Evolutionary conservation across 2,113 vertebrate genomes (phyloP).

Genomic region (Scolopax mira): DNA sequence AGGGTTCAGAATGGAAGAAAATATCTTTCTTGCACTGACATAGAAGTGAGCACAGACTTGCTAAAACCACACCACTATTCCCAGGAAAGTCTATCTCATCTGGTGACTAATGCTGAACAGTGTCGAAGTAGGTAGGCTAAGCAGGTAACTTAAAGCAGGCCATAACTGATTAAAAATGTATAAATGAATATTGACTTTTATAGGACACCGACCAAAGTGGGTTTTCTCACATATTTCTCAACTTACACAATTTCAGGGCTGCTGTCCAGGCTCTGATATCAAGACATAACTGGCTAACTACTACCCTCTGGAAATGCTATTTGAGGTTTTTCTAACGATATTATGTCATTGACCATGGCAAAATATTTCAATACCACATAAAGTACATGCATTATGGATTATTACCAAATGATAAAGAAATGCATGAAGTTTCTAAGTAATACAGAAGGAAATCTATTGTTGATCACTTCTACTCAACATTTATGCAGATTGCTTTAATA

Average conservation of each 20-base stretch:
- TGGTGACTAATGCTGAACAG: background rate
- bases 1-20: background rate
- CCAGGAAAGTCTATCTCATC: background rate
- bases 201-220: background rate
- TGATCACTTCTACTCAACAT: background rate
- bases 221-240: constrained; percentile 26
- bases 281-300: background rate
- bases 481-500: background rate
- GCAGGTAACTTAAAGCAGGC: background rate
- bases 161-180: background rate
- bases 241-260: constrained; percentile 15
- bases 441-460: constrained; percentile 5
- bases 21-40: rapidly evolving
- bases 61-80: background rate
- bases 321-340: constrained; percentile 30
- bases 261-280: constrained; percentile 35
- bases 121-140: background rate
- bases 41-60: rapidly evolving
- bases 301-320: constrained; percentile 48
- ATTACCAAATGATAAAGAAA: background rate
- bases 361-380: constrained; percentile 22
- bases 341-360: constrained; percentile 27
- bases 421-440: background rate
- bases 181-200: background rate
- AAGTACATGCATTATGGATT: background rate